Base-by-base conservation (phyloP, 2,888 invertebrate genomes). In the Cremastinae sp. region DNA sequence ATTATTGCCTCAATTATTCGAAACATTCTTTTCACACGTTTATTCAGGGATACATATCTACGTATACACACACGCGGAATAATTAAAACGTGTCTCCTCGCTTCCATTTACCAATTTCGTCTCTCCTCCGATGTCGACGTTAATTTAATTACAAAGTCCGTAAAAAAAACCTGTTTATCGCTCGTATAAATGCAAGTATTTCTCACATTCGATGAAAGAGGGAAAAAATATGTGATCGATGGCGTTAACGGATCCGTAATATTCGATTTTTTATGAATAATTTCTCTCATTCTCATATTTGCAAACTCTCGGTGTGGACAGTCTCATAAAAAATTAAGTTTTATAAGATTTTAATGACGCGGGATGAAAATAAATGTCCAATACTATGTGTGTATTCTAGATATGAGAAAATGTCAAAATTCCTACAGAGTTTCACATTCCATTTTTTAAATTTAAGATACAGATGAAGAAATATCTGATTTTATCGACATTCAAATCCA, bases 61-160 rank as follows among this genome's bases (percentile, higher is more conserved):
- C n/a, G 8, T 39, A 3, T 4, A 45, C 22, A 49, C 16, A 55
- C 22, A 61, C 49, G 45, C 28, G 12, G 16, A 35, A 45, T 35
- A 71, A 66, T 56, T 51, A 35, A 66, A 45, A 12, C 12, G 43
- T 53, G 41, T 53, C 55, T 22, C 51, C 22, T n/a, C 12, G 3
- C 35, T 45, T 45, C 45, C 28, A 47, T 12, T 64, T 51, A 56
- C 35, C 56, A 39, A 14, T 55, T 59, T 55, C 22, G 28, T 39
- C 18, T 45, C 9, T 39, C n/a, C 14, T 55, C 18, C 22, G 51
- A 20, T 53, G 22, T 16, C 22, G 56, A 43, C 43, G 68, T 75
- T 64, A 68, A 72, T 72, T 75, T 45, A 72, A 75, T 75, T 75
- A 68, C 56, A 20, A 8, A 37, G 20, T 18, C 49, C 49, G 9